Percentiles rank a stretch among this genome's conserved stretches.
These are phyloP conservation scores for Cydia strobilella DNA, from an alignment of 1,140 invertebrate genomes.

Conservation along the genomic window DNA sequence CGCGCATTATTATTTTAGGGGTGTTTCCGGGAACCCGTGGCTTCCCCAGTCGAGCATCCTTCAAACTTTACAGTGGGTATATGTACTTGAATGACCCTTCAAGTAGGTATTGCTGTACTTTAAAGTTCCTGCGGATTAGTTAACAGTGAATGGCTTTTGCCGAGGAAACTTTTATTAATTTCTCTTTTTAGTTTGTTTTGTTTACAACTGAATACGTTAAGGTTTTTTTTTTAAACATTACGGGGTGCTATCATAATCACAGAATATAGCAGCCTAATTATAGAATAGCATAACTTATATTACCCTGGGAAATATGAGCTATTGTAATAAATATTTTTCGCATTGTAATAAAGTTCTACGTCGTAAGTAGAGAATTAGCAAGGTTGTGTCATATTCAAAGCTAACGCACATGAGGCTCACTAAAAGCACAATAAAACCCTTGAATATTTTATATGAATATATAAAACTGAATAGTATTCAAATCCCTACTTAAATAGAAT, in stretches of 20 bases:
- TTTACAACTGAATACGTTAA: background rate
- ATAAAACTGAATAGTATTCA: background rate
- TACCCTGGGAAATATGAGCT: too few species aligned
- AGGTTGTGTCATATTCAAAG: too few species aligned
- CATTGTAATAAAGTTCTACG: too few species aligned
- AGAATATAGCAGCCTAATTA: too few species aligned
- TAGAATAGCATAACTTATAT: too few species aligned
- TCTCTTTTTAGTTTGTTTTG: background rate
- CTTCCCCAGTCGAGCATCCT: slow-evolving; percentile 4
- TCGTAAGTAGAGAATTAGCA: too few species aligned
- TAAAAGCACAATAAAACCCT: background rate
- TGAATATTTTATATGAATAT: background rate
- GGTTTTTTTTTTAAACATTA: too few species aligned
- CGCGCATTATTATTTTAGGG: slow-evolving; percentile 9
- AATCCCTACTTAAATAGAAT: background rate
- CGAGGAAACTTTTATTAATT: background rate
- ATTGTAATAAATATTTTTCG: too few species aligned
- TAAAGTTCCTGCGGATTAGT: slow-evolving; percentile 5
- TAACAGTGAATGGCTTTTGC: background rate
- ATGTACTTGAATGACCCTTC: background rate
- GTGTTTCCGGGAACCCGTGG: background rate
- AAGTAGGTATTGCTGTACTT: background rate
- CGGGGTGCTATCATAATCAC: too few species aligned
- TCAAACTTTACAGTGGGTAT: slow-evolving; percentile 5
- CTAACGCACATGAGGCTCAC: background rate